Percentiles rank a stretch among this genome's conserved stretches.
phyloP scores from a whole-genome alignment of 2,797 vertebrate genomes.

The Sparidentex hasta region DNA sequence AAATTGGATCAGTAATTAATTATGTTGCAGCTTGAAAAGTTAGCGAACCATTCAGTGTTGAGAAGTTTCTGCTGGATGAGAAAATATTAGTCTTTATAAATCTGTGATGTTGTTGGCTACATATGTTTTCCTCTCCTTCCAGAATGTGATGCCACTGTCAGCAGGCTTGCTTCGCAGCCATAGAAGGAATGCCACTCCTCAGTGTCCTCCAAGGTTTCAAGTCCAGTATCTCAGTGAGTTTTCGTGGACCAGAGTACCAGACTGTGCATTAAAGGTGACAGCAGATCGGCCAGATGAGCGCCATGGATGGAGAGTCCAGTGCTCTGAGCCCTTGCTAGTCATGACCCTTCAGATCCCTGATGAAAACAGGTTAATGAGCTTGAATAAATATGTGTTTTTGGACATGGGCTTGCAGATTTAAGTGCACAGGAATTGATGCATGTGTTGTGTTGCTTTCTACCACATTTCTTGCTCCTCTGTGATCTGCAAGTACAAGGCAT shows the following conservation, averaged over 20 bases:
- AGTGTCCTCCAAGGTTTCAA: constrained; percentile 92
- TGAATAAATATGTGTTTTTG: constrained; percentile 5
- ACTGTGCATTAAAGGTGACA: constrained; percentile 86
- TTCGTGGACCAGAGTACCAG: constrained; percentile 92
- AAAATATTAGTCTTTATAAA: neutral
- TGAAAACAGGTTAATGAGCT: constrained; percentile 90
- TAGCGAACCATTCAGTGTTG: neutral
- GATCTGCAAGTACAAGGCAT: constrained; percentile 2
- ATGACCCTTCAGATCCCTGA: constrained; percentile 95
- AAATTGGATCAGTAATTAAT: constrained; percentile 16
- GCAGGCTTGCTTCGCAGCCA: constrained; percentile 94
- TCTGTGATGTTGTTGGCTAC: neutral
- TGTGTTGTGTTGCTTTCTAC: neutral
- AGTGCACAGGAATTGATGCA: neutral
- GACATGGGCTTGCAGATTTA: neutral
- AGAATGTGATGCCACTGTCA: constrained; percentile 96
- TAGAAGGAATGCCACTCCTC: constrained; percentile 88
- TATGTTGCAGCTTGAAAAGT: constrained; percentile 3
- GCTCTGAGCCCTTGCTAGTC: constrained; percentile 89
- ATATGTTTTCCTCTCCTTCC: constrained; percentile 27
- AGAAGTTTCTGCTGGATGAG: neutral
- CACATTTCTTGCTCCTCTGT: neutral
- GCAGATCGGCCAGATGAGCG: constrained; percentile 88
- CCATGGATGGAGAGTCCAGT: constrained; percentile 93
- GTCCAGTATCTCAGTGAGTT: constrained; percentile 90